Percentiles rank a stretch among this genome's conserved stretches.
phyloP scores from a whole-genome alignment of 2,888 invertebrate genomes.

The Meiosimyza decipiens region DNA sequence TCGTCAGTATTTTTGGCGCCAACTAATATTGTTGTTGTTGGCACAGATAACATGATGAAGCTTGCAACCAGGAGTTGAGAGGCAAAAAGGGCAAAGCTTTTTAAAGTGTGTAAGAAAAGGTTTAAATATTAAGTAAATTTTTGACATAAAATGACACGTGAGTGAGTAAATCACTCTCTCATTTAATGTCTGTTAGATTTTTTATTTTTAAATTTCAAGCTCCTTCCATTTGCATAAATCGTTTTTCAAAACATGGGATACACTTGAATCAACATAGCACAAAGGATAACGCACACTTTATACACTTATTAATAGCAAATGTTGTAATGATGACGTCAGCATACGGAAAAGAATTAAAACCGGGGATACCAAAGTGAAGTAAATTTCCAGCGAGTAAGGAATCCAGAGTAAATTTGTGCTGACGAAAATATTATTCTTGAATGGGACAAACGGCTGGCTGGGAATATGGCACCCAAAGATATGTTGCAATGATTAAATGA shows the following conservation, averaged over 20 bases:
- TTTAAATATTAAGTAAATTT: background rate
- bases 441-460: no score
- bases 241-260: no score
- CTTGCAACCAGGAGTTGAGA: background rate
- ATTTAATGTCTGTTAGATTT: background rate
- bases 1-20: conserved; percentile 27
- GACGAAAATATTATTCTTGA: no score
- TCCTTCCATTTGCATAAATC: no score
- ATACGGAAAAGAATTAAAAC: no score
- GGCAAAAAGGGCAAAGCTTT: background rate
- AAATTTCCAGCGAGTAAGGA: no score
- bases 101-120: background rate
- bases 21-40: conserved; percentile 4
- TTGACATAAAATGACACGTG: conserved; percentile 6
- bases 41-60: background rate
- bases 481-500: no score
- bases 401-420: no score
- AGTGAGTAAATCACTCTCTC: background rate
- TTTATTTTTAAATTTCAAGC: no score
- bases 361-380: no score
- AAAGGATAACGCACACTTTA: background rate
- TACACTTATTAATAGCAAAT: background rate
- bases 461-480: no score
- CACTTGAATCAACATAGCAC: background rate
- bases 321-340: background rate